Evolutionary conservation across 92 coral and sea anemone genomes (phyloP), one percentile per base, ranked within the genome.

Genomic region (Hydrozoanthus gracilis): DNA sequence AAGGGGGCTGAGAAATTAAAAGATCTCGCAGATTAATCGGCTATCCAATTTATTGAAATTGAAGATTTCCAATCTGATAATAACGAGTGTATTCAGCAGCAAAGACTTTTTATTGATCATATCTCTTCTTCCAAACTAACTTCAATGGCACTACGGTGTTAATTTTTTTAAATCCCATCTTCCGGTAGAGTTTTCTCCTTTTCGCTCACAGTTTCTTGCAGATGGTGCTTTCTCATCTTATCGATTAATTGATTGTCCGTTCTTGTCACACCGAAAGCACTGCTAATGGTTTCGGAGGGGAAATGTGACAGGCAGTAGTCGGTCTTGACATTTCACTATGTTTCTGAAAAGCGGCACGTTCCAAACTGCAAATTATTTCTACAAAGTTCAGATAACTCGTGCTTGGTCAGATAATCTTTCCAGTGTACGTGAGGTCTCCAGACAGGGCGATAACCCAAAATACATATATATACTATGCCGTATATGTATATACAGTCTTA

Each of bases 11-110:
- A 7, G 67, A 52, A 77, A 52, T 77, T 56, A 77, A 55, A 39
- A 77, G 85, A 80, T 80, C 17, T 65, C 12, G n/a, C 7, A 4
- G 85, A 80, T 80, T n/a, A 80, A 64, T 46, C 12, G 69, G 45
- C 20, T 65, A 6, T n/a, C 55, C 54, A 17, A 80, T 80, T 45
- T 65, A 51, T 47, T 65, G 74, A 65, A 64, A 2, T 47, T 80
- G 60, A 80, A 80, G 73, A 51, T 64, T 58, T 20, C 45, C 61
- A 62, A 51, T 1, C 6, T 27, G 62, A 70, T 51, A 65, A 27
- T 11, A 8, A 48, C 4, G 61, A 46, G 16, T 8, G 39, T 27
- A 27, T 27, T 27, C 39, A 27, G 11, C 3, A 50, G 12, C 27
- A 47, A 65, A 64, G 51, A 65, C 16, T 52, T 77, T 27, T 76